Evolutionary conservation across 1,140 invertebrate genomes (phyloP).

Genomic region (Neelides sp.): DNA sequence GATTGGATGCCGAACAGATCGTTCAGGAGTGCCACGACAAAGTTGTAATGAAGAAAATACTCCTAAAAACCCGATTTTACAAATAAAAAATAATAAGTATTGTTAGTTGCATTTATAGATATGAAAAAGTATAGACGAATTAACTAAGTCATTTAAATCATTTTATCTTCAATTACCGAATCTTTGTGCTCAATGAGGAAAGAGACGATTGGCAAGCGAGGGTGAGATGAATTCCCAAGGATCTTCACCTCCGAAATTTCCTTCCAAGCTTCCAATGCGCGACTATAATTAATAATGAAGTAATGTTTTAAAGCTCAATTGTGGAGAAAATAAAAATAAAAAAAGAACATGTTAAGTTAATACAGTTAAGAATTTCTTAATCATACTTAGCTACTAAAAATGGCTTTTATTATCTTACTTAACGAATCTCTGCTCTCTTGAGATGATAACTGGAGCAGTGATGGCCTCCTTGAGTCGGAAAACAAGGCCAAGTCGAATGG

Average conservation of each 20-base stretch:
- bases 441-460: conserved; percentile 55
- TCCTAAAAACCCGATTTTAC: conserved; percentile 36
- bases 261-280: conserved; percentile 51
- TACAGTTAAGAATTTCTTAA: too few relatives aligned
- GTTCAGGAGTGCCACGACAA: conserved; percentile 71
- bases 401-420: conserved; percentile 17
- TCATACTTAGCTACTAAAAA: too few relatives aligned
- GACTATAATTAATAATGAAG: too few relatives aligned
- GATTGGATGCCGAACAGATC: conserved; percentile 86
- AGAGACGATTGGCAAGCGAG: conserved; percentile 69
- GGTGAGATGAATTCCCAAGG: conserved; percentile 55
- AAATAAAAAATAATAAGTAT: background rate
- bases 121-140: background rate
- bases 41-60: conserved; percentile 79
- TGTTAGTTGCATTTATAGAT: background rate
- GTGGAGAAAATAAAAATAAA: too few relatives aligned
- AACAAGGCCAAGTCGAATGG: conserved; percentile 68
- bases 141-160: conserved; percentile 1
- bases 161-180: background rate
- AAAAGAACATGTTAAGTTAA: too few relatives aligned
- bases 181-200: conserved; percentile 62
- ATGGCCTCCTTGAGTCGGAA: conserved; percentile 75
- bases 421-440: conserved; percentile 48
- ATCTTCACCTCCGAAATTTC: conserved; percentile 44
- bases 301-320: too few relatives aligned